Evolutionary conservation across 2,888 invertebrate genomes (phyloP), one percentile per base, ranked within the genome.

Genomic region (Abscondita cerata): DNA sequence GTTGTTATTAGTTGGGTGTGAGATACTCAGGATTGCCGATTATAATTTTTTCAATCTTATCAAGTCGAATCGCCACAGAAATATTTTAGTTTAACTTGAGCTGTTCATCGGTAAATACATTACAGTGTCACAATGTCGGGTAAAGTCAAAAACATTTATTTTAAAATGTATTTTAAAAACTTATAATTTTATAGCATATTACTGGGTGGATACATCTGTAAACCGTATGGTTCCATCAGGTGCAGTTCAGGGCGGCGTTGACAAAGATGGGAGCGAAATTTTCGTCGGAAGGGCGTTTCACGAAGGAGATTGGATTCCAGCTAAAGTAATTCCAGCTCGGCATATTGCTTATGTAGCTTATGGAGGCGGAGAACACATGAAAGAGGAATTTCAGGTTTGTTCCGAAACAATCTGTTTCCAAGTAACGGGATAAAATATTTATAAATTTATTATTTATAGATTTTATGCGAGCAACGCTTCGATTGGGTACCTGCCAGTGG

Each of bases 241-340:
- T 0, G 86, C 87, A 1, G 83, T 89, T 0, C 71, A 72, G 3
- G 88, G 85, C 40, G 93, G 93, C 15, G 83, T 83, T 1, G 93
- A 93, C 73, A 79, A 78, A 11, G 91, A 92, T 69, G 92, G 92
- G 0, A 83, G 84, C 1, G 82, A 85, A 52, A 90, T 93, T 72
- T 93, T 85, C 76, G 89, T 92, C 0, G 93, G 92, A 0, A 84
- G 92, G 50, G 86, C 87, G 0, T 84, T 80, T 58, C 87, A 90
- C 71, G 83, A 85, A 60, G 89, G 89, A 0, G 87, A 89, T 72
- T 83, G 87, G 74, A 70, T 89, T 0, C 89, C 89, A 1, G 88
- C 89, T 0, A 89, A 89, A 79, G 84, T 89, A 25, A 87, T 89
- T 40, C 89, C 89, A 0, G 82, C 83, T 11, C 87, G 85, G 75